Percentiles rank a stretch among this genome's conserved stretches.
phyloP scores from a whole-genome alignment of 2,797 vertebrate species.

The Leptatherina wallacei region DNA sequence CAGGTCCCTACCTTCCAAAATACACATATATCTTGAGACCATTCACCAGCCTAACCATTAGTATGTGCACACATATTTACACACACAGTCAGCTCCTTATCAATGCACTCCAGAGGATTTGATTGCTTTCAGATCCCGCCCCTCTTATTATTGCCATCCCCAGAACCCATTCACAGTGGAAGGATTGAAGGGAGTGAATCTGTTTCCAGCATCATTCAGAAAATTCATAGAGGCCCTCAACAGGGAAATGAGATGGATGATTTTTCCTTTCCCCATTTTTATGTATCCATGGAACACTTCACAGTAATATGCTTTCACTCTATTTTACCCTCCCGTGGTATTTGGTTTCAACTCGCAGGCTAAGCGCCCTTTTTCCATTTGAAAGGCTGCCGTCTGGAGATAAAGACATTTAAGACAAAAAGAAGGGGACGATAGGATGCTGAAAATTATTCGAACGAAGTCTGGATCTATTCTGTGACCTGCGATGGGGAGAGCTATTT shows the following conservation, averaged over 20 bases:
- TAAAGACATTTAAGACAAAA: constrained; percentile 65
- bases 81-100: constrained; percentile 71
- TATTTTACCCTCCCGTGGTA: constrained; percentile 69
- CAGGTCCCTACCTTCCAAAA: not conserved
- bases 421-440: constrained; percentile 34
- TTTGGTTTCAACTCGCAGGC: constrained; percentile 62
- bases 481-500: constrained; percentile 41
- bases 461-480: constrained; percentile 49
- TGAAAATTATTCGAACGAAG: constrained; percentile 46
- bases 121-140: constrained; percentile 72
- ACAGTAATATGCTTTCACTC: constrained; percentile 71
- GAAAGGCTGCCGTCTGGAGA: constrained; percentile 67
- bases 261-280: constrained; percentile 50
- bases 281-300: constrained; percentile 71
- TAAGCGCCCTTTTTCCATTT: constrained; percentile 55
- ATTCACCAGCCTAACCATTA: constrained; percentile 25
- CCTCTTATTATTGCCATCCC: constrained; percentile 79
- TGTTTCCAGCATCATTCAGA: constrained; percentile 75
- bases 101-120: constrained; percentile 81
- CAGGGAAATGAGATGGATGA: constrained; percentile 77
- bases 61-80: constrained; percentile 13
- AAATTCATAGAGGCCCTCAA: constrained; percentile 77
- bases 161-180: constrained; percentile 70
- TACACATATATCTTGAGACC: constrained; percentile 11
- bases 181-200: constrained; percentile 71